These are phyloP conservation scores for Babylonia areolata DNA, from an alignment of 1,140 invertebrate genomes.

Conservation along the genomic window DNA sequence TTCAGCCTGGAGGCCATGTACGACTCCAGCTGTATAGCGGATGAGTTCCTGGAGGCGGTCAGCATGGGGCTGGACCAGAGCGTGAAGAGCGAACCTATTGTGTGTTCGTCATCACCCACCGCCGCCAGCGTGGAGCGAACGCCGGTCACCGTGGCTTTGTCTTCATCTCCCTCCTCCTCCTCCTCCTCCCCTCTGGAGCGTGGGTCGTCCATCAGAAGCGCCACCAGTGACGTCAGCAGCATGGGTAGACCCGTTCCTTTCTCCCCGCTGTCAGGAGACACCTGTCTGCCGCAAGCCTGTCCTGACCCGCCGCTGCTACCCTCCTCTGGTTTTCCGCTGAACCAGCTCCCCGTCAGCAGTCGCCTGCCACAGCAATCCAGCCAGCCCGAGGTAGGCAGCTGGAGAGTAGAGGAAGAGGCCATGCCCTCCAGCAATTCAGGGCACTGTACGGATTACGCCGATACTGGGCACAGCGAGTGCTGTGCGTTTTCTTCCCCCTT, in stretches of 20 bases:
- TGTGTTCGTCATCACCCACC: background rate
- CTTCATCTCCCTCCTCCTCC: background rate
- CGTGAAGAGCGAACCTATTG: background rate
- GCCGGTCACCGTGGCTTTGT: background rate
- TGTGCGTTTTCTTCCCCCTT: background rate
- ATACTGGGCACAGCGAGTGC: background rate
- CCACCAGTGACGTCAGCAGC: background rate
- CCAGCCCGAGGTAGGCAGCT: background rate
- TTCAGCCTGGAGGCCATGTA: conserved; percentile 30
- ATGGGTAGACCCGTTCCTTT: background rate
- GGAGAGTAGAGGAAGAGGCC: background rate
- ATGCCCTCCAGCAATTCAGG: background rate
- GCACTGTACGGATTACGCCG: background rate
- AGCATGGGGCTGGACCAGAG: conserved; percentile 4
- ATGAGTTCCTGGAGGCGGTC: conserved; percentile 37
- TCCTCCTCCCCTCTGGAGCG: background rate
- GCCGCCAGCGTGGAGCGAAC: background rate
- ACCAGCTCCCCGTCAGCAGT: background rate
- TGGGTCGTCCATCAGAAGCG: background rate
- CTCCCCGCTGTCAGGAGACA: background rate
- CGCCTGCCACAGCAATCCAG: background rate
- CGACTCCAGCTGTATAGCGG: conserved; percentile 26
- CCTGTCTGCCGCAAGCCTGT: background rate
- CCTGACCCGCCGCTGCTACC: background rate
- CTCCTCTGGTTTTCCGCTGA: background rate